Conservation (phyloP, 2,113 vertebrate species). For the Vulpes vulpes region DNA sequence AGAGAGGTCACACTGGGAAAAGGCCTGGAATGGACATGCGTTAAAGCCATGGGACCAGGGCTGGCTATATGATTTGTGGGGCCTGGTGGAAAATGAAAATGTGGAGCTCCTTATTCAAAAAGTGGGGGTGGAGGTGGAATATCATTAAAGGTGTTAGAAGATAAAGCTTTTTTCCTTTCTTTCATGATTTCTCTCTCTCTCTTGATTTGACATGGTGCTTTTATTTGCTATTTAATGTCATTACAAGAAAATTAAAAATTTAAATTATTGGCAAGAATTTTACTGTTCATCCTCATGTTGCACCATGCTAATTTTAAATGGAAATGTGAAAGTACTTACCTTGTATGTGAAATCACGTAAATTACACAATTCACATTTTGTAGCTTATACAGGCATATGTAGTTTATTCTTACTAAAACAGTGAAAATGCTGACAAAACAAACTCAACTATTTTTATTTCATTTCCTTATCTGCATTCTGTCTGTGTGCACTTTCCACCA, state of each 20-base stretch:
- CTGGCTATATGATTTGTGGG: not conserved
- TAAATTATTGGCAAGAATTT: conserved; percentile 18
- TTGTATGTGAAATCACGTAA: conserved; percentile 21
- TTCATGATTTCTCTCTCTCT: not conserved
- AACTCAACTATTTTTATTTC: conserved; percentile 23
- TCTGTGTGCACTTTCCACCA: not conserved
- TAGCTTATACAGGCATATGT: not conserved
- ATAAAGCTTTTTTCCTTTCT: conserved; percentile 13
- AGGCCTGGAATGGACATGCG: not conserved
- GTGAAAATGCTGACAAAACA: conserved; percentile 35
- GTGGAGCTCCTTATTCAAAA: conserved; percentile 24
- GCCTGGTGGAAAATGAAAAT: not conserved
- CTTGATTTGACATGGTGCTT: not conserved
- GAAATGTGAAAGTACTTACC: conserved; percentile 17
- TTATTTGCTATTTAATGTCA: conserved; percentile 60
- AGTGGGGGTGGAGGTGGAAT: not conserved
- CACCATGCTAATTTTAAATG: conserved; percentile 31
- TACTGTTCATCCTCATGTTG: not conserved
- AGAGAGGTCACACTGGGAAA: not conserved
- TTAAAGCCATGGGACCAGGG: not conserved
- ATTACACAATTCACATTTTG: not conserved
- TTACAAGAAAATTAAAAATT: conserved; percentile 34
- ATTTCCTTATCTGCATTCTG: conserved; percentile 13
- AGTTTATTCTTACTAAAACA: conserved; percentile 25
- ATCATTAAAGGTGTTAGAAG: not conserved